A percentile compares a stretch with the other conserved stretches of the same genome.
phyloP scores from a whole-genome alignment of 2,888 invertebrate genomes.

The Maniola hyperantus region DNA sequence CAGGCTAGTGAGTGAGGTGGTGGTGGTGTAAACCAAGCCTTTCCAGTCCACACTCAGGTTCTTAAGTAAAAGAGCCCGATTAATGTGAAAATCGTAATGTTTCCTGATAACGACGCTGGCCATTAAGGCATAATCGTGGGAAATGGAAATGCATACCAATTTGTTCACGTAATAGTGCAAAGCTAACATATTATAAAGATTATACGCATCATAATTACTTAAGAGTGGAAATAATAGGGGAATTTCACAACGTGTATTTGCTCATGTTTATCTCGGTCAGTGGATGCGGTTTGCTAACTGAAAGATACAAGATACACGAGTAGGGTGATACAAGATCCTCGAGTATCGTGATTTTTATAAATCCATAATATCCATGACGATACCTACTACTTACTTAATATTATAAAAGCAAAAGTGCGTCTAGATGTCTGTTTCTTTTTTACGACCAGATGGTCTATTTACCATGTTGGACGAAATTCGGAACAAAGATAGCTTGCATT shows the following conservation, averaged over 20 bases:
- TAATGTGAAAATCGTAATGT: not conserved
- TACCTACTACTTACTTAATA: no score
- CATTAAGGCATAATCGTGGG: not conserved
- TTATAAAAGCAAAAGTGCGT: no score
- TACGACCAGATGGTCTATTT: no score
- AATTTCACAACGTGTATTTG: conserved; percentile 30
- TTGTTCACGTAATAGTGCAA: conserved; percentile 7
- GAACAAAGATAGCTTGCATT: no score
- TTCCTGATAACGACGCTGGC: not conserved
- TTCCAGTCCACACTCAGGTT: no score
- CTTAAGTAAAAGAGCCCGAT: no score
- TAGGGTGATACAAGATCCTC: conserved; percentile 7
- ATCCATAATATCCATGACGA: no score
- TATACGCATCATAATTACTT: conserved; percentile 24
- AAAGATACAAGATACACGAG: conserved; percentile 28
- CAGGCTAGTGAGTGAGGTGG: no score
- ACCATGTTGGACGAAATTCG: no score
- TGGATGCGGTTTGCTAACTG: conserved; percentile 34
- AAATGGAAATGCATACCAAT: conserved; percentile 1
- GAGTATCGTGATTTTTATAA: conserved; percentile 7
- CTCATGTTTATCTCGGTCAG: conserved; percentile 36
- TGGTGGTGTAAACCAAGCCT: no score
- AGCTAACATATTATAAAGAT: conserved; percentile 10
- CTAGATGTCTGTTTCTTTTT: no score
- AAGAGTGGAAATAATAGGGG: conserved; percentile 20